Percentiles rank a stretch among this genome's conserved stretches.
These are phyloP conservation scores for Drosophila tsacasi DNA, from an alignment of 1,140 invertebrate species.

Conservation along the genomic window DNA sequence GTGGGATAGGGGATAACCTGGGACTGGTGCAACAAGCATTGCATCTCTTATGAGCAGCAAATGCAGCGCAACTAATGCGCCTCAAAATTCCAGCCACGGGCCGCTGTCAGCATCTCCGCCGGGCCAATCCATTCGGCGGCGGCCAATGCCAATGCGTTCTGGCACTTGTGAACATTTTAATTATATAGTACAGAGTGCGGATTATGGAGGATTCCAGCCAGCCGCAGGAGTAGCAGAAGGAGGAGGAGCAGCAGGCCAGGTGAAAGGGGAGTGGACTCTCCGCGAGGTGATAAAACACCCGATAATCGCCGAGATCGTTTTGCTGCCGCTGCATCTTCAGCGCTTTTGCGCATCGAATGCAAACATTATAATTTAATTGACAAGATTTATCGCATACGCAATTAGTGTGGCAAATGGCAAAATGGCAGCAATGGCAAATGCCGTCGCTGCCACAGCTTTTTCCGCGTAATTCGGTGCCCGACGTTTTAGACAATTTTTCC, in stretches of 20 bases:
- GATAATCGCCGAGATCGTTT: conserved; percentile 83
- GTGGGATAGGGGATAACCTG: neutral
- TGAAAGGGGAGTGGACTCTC: conserved; percentile 13
- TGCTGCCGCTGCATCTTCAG: conserved; percentile 74
- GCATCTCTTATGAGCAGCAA: conserved; percentile 76
- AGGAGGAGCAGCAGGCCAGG: neutral
- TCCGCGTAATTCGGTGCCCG: conserved; percentile 68
- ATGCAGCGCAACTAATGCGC: conserved; percentile 82
- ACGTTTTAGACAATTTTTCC: conserved; percentile 81
- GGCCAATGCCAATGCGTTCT: conserved; percentile 61
- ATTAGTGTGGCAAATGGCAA: conserved; percentile 81
- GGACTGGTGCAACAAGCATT: conserved; percentile 61
- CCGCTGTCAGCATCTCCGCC: conserved; percentile 62
- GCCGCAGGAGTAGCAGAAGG: neutral
- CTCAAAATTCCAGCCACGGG: conserved; percentile 73
- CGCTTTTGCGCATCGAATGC: conserved; percentile 74
- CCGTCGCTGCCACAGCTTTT: conserved; percentile 39
- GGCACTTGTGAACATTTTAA: conserved; percentile 84
- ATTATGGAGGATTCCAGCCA: conserved; percentile 16
- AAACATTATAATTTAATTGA: conserved; percentile 85
- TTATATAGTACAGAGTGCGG: conserved; percentile 53
- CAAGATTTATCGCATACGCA: conserved; percentile 85
- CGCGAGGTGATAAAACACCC: conserved; percentile 82
- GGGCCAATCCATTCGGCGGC: conserved; percentile 27
- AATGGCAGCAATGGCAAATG: conserved; percentile 16